Base-by-base conservation (phyloP, 2,797 vertebrate genomes). In the Tapera naevia region DNA sequence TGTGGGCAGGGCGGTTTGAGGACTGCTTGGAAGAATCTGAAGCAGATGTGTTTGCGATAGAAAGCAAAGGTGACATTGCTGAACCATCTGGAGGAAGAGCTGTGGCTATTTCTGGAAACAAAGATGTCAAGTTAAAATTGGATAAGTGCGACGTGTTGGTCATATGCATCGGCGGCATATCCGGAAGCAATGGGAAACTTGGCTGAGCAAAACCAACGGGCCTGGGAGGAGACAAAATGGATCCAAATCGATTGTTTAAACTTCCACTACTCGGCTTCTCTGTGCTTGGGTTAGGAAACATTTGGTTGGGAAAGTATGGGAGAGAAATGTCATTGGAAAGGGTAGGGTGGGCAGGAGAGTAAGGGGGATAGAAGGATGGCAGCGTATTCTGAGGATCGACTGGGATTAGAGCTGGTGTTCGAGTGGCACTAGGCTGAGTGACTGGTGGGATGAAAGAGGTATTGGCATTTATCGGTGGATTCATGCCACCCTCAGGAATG, bases 101-200 rank as follows among this genome's bases (percentile, higher is more conserved):
- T 14, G 99, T 98, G 86, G 99, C 99, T 80, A 99, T 99, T 97
- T 99, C 99, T 4, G 99, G 99, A 95, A 99, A 99, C 86, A 99
- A 98, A 46, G 99, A 99, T 10, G 99, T 99, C 95, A 99, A 98
- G 95, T 99, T 99, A 97, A 99, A 99, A 96, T 99, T 99, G 88
- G 99, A 99, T 83, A 99, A 98, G 97, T 99, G 99, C 11, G 99
- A 99, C 0, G 99, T 99, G 96, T 99, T 99, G 94, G 98, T 94
- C 92, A 99, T 99, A 73, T 99, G 99, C 99, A 99, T 99, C 1
- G 99, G 98, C 0, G 99, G 98, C 98, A 99, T 99, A n/a, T 99
- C 99, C 0, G 99, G 98, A 32, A 99, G 99, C 96, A 99, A 97
- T n/a, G 99, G 99, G 94, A 99, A 99, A 93, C 99, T 99, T 28